These are phyloP conservation scores for Chlamydotis undulata DNA, from an alignment of 2,113 vertebrate species.

Conservation along the genomic window DNA sequence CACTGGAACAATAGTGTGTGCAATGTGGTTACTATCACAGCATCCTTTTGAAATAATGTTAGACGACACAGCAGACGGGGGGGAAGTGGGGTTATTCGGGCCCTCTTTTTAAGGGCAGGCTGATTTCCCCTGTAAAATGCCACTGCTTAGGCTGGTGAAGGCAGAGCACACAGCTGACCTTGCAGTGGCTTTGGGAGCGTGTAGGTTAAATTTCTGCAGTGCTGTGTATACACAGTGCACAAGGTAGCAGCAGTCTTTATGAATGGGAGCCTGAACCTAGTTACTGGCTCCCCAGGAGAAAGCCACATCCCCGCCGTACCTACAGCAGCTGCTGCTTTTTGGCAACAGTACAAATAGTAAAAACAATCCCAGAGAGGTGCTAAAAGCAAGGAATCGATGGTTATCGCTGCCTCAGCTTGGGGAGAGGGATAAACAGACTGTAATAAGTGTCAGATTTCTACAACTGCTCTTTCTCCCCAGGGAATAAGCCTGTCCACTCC, in stretches of 20 bases:
- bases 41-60: not conserved
- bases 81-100: not conserved
- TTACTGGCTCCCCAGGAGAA: not conserved
- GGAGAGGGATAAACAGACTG: slow-evolving; percentile 11
- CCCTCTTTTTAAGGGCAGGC: not conserved
- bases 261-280: not conserved
- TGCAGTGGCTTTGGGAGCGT: not conserved
- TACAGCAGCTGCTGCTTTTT: slow-evolving; percentile 36
- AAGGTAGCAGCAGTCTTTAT: not conserved
- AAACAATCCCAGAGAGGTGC: slow-evolving; percentile 36
- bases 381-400: slow-evolving; percentile 33
- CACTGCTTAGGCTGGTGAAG: not conserved
- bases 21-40: not conserved
- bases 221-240: fast-evolving
- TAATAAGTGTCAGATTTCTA: slow-evolving; percentile 19
- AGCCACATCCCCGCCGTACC: not conserved
- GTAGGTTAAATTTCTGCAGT: not conserved
- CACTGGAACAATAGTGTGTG: not conserved
- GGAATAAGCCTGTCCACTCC: not conserved
- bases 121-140: not conserved
- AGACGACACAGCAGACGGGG: not conserved
- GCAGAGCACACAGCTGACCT: not conserved
- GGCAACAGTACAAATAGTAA: not conserved
- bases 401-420: not conserved
- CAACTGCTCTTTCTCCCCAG: not conserved